Percentiles rank a stretch among this genome's conserved stretches.
Evolutionary conservation across 2,113 vertebrate species (phyloP).

Genomic region (Sorex araneus): DNA sequence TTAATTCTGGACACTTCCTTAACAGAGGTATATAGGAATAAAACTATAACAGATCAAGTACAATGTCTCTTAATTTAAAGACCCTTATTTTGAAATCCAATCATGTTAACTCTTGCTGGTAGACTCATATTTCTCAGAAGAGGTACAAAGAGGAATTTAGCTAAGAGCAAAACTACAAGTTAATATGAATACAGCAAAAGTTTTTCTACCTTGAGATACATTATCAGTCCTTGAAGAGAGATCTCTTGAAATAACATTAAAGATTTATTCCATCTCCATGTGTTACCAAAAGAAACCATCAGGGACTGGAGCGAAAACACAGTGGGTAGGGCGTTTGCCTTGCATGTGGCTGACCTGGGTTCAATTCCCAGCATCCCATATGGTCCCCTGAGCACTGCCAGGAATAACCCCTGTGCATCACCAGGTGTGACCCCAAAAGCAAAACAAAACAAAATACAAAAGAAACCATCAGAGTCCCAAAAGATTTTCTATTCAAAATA

Average conservation of each 20-base stretch:
- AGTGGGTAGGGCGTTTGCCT: too few relatives aligned
- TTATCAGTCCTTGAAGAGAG: background rate
- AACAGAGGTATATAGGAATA: background rate
- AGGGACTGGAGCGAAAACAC: too few relatives aligned
- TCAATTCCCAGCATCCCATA: too few relatives aligned
- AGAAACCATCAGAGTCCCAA: background rate
- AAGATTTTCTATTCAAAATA: background rate
- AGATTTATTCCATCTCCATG: background rate
- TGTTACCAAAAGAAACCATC: background rate
- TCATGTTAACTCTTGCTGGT: background rate
- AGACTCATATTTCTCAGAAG: background rate
- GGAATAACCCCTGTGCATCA: too few relatives aligned
- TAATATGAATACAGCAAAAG: background rate
- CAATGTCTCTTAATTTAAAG: background rate
- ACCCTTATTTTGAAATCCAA: background rate
- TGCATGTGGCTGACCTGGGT: too few relatives aligned
- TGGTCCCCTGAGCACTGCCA: too few relatives aligned
- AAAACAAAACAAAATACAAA: too few relatives aligned
- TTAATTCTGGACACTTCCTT: slow-evolving; percentile 8
- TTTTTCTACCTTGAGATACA: background rate
- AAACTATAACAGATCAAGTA: background rate
- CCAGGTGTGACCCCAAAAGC: too few relatives aligned
- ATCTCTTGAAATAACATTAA: slow-evolving; percentile 5
- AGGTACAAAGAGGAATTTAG: background rate
- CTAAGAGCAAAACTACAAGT: background rate